Base-by-base conservation (phyloP, 2,797 vertebrate species). In the Enteromius radiatus region DNA sequence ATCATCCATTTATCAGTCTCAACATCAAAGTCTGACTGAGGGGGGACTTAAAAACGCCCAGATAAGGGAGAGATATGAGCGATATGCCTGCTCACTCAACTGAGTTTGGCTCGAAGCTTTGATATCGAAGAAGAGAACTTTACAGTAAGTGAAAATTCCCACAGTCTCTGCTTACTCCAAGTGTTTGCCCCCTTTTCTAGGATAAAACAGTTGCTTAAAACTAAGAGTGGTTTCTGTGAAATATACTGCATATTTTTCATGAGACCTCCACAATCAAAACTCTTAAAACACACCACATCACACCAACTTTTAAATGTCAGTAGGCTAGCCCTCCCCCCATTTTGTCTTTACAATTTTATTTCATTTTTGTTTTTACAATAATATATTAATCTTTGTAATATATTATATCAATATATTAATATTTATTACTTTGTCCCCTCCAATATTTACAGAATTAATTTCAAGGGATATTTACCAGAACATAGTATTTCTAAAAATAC, bases 21-120 rank as follows among this genome's bases (percentile, higher is more conserved):
- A 17, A 67, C 45, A 84, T 79, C 79, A 82, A 86, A 86, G 85
- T 76, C 26, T 85, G 38, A 77, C 81, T 86, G 65, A 83, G 26
- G 76, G 28, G 63, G 49, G 70, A 74, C 63, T 82, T 79, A 49
- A 61, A 82, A 69, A 69, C 14, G 26, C 67, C 56, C 26, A 83
- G 76, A 80, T 83, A 83, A 85, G 49, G 54, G 69, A 52, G 69
- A 78, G 69, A 70, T 83, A 59, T 21, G 38, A 68, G 70, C 17
- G 78, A 80, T 84, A 61, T 63, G 83, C 36, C 38, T 52, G 54
- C 38, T 68, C 63, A 69, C 41, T 65, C 83, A 79, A 36, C 43
- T 73, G 31, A 74, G 47, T 67, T 59, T 74, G 21, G 43, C 76
- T 71, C 31, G n/a, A 15, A 36, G 61, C 63, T 74, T 84, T 78